A percentile compares a stretch with the other conserved stretches of the same genome.
Conservation (phyloP, 2,113 vertebrate genomes). For the Rhinogobius similis region DNA sequence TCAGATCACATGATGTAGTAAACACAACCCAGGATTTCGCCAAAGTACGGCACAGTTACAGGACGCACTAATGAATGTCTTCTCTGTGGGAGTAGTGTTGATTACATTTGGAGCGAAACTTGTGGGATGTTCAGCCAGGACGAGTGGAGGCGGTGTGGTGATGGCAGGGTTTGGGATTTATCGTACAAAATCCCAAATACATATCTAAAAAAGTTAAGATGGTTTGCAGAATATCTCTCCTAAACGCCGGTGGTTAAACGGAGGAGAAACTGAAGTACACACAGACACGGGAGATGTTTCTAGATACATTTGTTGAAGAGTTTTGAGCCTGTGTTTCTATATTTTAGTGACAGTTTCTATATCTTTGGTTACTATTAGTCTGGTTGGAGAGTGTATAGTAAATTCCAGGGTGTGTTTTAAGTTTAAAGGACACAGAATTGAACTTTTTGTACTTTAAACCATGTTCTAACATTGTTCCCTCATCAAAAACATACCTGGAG, state of each 20-base stretch:
- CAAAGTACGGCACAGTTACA: background rate
- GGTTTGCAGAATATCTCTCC: background rate
- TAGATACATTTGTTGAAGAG: no score
- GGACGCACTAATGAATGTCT: background rate
- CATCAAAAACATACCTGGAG: no score
- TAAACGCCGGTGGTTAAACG: background rate
- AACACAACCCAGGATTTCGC: background rate
- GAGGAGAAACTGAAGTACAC: no score
- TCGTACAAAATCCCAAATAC: background rate
- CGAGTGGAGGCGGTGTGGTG: slow-evolving; percentile 41
- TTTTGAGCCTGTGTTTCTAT: no score
- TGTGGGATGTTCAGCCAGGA: slow-evolving; percentile 47
- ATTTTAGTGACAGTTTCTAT: no score
- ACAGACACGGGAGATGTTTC: no score
- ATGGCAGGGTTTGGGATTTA: slow-evolving; percentile 5
- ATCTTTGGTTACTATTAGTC: no score
- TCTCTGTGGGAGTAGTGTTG: slow-evolving; percentile 18
- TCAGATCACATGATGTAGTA: background rate
- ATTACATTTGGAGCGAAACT: slow-evolving; percentile 46
- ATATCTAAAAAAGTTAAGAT: background rate
- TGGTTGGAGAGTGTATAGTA: no score
- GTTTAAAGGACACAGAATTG: no score
- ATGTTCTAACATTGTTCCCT: no score
- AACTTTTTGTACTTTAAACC: no score
- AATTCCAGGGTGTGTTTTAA: no score